A percentile compares a stretch with the other conserved stretches of the same genome.
Evolutionary conservation across 2,113 vertebrate genomes (phyloP).

Genomic region (Campylorhamphus procurvoides): DNA sequence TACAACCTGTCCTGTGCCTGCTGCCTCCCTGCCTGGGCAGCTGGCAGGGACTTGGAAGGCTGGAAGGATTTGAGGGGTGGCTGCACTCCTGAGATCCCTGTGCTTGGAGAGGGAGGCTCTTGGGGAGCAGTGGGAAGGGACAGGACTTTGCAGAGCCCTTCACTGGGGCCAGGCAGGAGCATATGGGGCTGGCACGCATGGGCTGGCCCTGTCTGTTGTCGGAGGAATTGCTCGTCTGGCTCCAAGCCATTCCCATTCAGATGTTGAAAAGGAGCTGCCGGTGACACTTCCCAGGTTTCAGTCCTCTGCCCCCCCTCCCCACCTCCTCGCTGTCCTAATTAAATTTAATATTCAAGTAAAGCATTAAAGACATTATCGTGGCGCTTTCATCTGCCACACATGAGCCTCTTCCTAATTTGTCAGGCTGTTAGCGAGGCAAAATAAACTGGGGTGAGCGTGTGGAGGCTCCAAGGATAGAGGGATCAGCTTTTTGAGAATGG

Average conservation of each 20-base stretch:
- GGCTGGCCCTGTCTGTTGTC: not conserved
- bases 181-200: not conserved
- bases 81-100: not conserved
- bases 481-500: not conserved
- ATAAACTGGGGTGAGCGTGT: not conserved
- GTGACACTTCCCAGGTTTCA: not conserved
- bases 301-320: not conserved
- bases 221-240: slow-evolving; percentile 51
- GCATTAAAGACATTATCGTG: not conserved
- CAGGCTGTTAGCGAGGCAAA: slow-evolving; percentile 1
- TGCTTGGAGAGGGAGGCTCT: not conserved
- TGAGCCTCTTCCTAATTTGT: not conserved
- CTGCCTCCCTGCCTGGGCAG: not conserved
- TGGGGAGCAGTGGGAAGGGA: not conserved
- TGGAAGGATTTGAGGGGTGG: not conserved
- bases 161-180: not conserved
- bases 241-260: slow-evolving; percentile 14
- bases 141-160: not conserved
- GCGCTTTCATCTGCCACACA: slow-evolving; percentile 2
- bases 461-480: not conserved
- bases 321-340: slow-evolving; percentile 28
- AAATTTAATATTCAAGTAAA: slow-evolving; percentile 36
- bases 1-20: not conserved
- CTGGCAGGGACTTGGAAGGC: not conserved
- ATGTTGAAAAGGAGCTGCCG: slow-evolving; percentile 34